Evolutionary conservation across 2,888 invertebrate species (phyloP).

Genomic region (Megastigmus dorsalis): DNA sequence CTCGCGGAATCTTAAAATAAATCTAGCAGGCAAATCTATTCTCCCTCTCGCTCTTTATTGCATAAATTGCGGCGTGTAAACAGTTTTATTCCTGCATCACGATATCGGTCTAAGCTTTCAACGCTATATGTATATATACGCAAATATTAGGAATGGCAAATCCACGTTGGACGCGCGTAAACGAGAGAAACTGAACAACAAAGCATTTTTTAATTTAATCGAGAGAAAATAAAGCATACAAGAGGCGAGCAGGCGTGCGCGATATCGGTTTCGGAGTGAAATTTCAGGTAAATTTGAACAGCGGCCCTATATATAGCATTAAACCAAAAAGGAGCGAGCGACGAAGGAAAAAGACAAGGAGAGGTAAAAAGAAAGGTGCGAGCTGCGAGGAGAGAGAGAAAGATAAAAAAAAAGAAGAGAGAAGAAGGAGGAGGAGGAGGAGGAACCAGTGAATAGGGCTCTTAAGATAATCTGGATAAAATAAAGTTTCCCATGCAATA

Average conservation of each 20-base stretch:
- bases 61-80: too few relatives aligned
- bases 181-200: too few relatives aligned
- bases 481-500: constrained; percentile 53
- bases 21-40: too few relatives aligned
- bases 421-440: background rate
- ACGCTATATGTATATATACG: too few relatives aligned
- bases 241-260: background rate
- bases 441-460: constrained; percentile 48
- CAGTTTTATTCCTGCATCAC: too few relatives aligned
- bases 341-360: background rate
- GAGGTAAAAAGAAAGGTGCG: too few relatives aligned
- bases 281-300: constrained; percentile 46
- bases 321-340: background rate
- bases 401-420: background rate
- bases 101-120: too few relatives aligned
- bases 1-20: too few relatives aligned
- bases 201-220: constrained; percentile 44
- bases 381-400: background rate
- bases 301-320: constrained; percentile 19
- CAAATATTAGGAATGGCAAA: too few relatives aligned
- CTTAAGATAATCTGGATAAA: constrained; percentile 56
- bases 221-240: constrained; percentile 25
- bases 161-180: too few relatives aligned
- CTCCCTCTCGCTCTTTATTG: too few relatives aligned
- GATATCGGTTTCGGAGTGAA: constrained; percentile 41